Evolutionary conservation across 1,140 invertebrate species (phyloP), one percentile per base, ranked within the genome.

Genomic region (Mamestra configurata): DNA sequence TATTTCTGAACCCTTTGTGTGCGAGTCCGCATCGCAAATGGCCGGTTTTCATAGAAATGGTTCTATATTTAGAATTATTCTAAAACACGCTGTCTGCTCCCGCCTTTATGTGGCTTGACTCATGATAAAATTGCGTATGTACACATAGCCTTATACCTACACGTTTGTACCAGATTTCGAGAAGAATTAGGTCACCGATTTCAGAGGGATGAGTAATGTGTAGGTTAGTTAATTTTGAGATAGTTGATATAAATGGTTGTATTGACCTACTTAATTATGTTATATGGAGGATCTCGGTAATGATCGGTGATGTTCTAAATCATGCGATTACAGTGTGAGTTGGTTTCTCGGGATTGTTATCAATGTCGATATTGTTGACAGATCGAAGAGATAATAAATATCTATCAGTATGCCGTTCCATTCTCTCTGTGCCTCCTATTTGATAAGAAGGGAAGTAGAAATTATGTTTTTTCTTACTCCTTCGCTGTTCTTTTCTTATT

Each of bases 71-170:
- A n/a, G n/a, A n/a, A n/a, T n/a, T n/a, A n/a, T n/a, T n/a, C n/a
- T n/a, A n/a, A n/a, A n/a, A n/a, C n/a, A 31, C 5, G 1, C 2
- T 5, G 27, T 31, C 27, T 31, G 27, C 5, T 31, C 5, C 1
- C 27, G 27, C 2, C 27, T 31, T 31, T 31, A 71, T 71, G 46
- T 53, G 49, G 37, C 64, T 35, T 35, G 43, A 7, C 71, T 57
- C 71, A 40, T 73, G 46, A 57, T 73, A 73, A 73, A 57, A 73
- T 73, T 73, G 31, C 53, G 49, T 73, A 22, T 22, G 35, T 66
- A 40, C 22, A 64, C n/a, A 35, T 35, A 37, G 31, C 59, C 22
- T 18, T n/a, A 61, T 66, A 66, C 22, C 11, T 18, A 61, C 8
- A 68, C 11, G 27, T 31, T 24, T 53, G 68, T 53, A 18, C 68